Conservation (phyloP, 2,797 vertebrate genomes). For the Octomys mimax region DNA sequence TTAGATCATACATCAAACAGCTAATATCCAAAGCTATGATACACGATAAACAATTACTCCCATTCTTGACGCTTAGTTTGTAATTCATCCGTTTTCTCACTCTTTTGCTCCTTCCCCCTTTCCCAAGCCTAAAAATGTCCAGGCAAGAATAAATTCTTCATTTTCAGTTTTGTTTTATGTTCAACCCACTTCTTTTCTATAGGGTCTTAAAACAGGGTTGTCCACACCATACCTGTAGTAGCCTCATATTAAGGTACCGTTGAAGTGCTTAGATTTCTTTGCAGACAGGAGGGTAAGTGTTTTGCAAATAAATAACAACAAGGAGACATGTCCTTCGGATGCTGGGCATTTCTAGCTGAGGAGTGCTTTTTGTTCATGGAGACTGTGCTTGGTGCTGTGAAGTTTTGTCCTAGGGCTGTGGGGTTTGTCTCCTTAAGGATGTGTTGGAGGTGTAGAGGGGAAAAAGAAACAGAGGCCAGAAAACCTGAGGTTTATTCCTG, state of each 20-base stretch:
- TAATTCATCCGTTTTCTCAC: background rate
- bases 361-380: background rate
- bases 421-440: no score
- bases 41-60: background rate
- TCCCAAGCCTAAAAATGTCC: background rate
- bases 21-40: background rate
- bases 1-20: background rate
- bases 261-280: background rate
- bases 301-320: fast-evolving
- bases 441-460: fast-evolving
- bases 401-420: background rate
- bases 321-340: fast-evolving
- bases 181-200: background rate
- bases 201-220: background rate
- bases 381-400: background rate
- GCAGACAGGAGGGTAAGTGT: background rate
- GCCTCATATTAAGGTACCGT: background rate
- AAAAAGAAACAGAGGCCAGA: background rate
- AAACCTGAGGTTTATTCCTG: background rate
- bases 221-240: background rate
- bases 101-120: background rate
- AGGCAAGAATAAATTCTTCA: background rate
- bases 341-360: background rate
- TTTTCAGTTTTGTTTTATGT: background rate
- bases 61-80: background rate